These are phyloP conservation scores for Micrasema minimum DNA, from an alignment of 1,140 invertebrate genomes.

Conservation along the genomic window DNA sequence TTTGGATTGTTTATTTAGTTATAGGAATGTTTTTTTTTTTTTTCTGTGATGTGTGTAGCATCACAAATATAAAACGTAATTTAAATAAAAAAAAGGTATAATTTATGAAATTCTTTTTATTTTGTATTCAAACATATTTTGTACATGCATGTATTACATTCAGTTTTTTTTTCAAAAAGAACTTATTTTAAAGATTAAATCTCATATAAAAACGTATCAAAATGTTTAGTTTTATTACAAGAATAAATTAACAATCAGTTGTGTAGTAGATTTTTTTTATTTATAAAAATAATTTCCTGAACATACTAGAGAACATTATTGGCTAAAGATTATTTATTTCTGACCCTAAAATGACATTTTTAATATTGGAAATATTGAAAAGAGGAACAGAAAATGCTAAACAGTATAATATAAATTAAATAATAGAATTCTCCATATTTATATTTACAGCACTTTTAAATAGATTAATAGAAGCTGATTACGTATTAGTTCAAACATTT, in stretches of 20 bases:
- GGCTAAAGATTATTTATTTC: not conserved
- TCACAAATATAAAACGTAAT: constrained; percentile 12
- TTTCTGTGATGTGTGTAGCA: constrained; percentile 46
- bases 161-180: constrained; percentile 30
- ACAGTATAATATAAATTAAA: too few relatives aligned
- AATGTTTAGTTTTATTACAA: constrained; percentile 21
- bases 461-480: too few relatives aligned
- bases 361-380: constrained; percentile 22
- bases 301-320: not conserved
- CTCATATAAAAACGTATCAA: constrained; percentile 34
- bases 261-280: constrained; percentile 3
- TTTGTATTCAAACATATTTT: constrained; percentile 40
- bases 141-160: constrained; percentile 16
- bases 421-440: too few relatives aligned
- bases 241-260: constrained; percentile 4
- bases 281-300: constrained; percentile 18
- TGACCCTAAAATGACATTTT: not conserved
- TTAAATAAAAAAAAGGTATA: constrained; percentile 17
- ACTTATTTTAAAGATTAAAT: constrained; percentile 9
- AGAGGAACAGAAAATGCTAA: constrained; percentile 4
- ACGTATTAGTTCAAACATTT: too few relatives aligned
- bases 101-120: constrained; percentile 32
- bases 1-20: constrained; percentile 52
- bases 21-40: constrained; percentile 51
- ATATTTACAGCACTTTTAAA: too few relatives aligned